Percentiles rank a stretch among this genome's conserved stretches.
These are phyloP conservation scores for Leptinotarsa tumamoca DNA, from an alignment of 2,888 invertebrate species.

Conservation along the genomic window DNA sequence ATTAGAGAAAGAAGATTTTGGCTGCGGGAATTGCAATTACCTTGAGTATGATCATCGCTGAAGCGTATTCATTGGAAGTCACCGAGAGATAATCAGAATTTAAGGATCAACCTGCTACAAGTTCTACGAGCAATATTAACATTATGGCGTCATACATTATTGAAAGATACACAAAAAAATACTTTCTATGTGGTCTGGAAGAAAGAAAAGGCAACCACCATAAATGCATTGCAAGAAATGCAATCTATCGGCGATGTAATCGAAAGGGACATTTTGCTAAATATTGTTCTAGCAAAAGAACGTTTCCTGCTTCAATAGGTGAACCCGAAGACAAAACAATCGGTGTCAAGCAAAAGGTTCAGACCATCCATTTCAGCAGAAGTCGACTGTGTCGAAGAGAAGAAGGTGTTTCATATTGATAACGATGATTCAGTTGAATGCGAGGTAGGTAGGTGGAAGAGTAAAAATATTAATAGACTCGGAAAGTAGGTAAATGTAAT, in stretches of 20 bases:
- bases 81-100: slow-evolving; percentile 34
- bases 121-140: not conserved
- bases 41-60: slow-evolving; percentile 39
- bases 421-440: slow-evolving; percentile 27
- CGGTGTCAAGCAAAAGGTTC: not conserved
- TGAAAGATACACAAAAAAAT: not conserved
- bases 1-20: slow-evolving; percentile 45
- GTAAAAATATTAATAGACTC: slow-evolving; percentile 12
- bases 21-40: slow-evolving; percentile 42
- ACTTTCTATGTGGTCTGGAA: not conserved
- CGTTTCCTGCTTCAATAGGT: not conserved
- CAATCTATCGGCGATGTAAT: slow-evolving; percentile 22
- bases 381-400: slow-evolving; percentile 7
- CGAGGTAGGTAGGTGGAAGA: slow-evolving; percentile 45
- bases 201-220: not conserved
- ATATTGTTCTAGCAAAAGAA: slow-evolving; percentile 39
- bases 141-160: slow-evolving; percentile 1
- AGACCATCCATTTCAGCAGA: not conserved
- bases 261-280: slow-evolving; percentile 46
- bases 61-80: slow-evolving; percentile 45
- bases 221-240: not conserved
- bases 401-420: slow-evolving; percentile 37
- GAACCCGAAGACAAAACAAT: slow-evolving; percentile 4
- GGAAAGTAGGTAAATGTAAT: not conserved
- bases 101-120: slow-evolving; percentile 22